phyloP scores from a whole-genome alignment of 2,113 vertebrate species.

The Sylvicapra grimmia region DNA sequence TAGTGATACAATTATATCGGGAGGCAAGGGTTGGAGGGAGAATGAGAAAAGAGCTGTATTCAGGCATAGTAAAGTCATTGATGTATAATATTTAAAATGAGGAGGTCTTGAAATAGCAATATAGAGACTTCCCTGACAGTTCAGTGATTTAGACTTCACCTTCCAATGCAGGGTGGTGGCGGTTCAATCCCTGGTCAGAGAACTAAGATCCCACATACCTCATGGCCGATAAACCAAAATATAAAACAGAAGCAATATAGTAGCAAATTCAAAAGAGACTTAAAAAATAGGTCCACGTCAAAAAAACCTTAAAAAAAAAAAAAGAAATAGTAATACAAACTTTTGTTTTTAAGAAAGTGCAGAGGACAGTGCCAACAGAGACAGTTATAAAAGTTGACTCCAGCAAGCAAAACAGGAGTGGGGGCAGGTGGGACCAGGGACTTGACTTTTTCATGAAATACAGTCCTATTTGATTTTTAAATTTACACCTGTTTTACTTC shows the following conservation, averaged over 20 bases:
- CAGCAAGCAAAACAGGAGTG: not conserved
- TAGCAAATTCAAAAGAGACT: not conserved
- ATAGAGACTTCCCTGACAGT: not conserved
- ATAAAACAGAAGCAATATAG: not conserved
- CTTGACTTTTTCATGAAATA: not conserved
- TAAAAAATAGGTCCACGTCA: not conserved
- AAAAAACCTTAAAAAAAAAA: not conserved
- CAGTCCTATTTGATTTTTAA: not conserved
- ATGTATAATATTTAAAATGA: not conserved
- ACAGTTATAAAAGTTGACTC: not conserved
- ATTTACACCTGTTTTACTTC: not conserved
- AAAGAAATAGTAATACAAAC: not conserved
- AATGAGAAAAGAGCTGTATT: not conserved
- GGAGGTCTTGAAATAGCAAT: not conserved
- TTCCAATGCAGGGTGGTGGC: not conserved
- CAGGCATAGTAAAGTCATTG: not conserved
- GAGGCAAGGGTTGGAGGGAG: not conserved
- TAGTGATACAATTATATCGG: not conserved
- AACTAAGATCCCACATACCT: not conserved
- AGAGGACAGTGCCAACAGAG: not conserved
- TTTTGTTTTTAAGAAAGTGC: not conserved
- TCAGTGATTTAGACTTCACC: not conserved
- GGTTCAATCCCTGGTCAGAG: not conserved
- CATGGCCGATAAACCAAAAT: not conserved
- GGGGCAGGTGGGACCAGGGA: not conserved